Evolutionary conservation across 1,140 invertebrate species (phyloP).

Genomic region (Ceratitis capitata): DNA sequence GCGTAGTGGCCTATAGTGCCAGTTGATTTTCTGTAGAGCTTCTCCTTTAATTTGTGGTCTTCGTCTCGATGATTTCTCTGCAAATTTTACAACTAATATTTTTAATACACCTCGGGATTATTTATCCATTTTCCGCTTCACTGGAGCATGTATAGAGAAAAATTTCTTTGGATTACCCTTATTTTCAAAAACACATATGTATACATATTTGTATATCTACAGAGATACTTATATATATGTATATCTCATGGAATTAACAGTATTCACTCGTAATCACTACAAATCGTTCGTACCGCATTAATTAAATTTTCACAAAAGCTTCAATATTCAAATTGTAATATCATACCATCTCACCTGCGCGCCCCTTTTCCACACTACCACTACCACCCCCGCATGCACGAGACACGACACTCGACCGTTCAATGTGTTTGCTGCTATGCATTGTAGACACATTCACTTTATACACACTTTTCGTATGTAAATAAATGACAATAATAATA

Average conservation of each 20-base stretch:
- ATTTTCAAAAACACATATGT: neutral
- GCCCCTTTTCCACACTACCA: neutral
- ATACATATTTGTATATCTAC: neutral
- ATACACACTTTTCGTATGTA: neutral
- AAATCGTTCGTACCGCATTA: slow-evolving; percentile 31
- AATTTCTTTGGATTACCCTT: too few relatives aligned
- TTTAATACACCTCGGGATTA: too few relatives aligned
- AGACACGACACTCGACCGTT: neutral
- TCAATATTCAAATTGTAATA: slow-evolving; percentile 27
- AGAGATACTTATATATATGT: neutral
- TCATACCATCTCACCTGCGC: neutral
- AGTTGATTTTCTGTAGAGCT: too few relatives aligned
- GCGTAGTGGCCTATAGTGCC: too few relatives aligned
- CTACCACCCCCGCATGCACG: neutral
- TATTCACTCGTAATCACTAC: slow-evolving; percentile 27
- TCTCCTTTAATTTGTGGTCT: too few relatives aligned
- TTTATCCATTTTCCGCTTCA: neutral
- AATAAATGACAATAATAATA: slow-evolving; percentile 20
- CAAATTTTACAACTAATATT: too few relatives aligned
- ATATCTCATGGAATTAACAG: neutral
- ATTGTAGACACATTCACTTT: neutral
- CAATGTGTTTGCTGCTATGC: neutral
- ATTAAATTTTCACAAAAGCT: slow-evolving; percentile 29
- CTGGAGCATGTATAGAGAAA: neutral
- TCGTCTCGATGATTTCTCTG: too few relatives aligned